A percentile compares a stretch with the other conserved stretches of the same genome.
Evolutionary conservation across 2,113 vertebrate species (phyloP).

Genomic region (Odocoileus virginianus): DNA sequence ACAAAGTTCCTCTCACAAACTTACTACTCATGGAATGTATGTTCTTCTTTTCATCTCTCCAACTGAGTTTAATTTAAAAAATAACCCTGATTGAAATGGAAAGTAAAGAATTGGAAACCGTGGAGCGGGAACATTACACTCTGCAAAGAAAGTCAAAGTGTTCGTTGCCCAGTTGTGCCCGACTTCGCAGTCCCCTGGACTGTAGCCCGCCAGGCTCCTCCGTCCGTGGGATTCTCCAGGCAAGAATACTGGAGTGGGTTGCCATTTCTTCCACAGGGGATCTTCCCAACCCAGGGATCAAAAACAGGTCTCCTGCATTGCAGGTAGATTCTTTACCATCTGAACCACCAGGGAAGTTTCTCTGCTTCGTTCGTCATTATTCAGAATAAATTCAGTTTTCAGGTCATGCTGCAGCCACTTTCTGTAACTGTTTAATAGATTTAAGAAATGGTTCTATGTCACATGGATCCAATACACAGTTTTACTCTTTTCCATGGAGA

Average conservation of each 20-base stretch:
- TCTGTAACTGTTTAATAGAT: background rate
- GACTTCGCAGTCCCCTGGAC: background rate
- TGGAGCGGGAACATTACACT: background rate
- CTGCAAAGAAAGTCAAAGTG: background rate
- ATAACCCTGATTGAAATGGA: background rate
- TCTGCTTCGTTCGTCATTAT: background rate
- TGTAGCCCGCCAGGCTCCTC: background rate
- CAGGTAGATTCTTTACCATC: background rate
- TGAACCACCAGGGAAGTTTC: background rate
- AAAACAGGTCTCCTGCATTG: background rate
- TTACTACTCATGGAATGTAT: background rate
- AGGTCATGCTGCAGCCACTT: rapidly evolving
- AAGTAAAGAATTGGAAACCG: background rate
- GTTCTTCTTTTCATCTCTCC: background rate
- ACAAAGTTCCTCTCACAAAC: background rate
- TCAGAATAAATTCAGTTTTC: background rate
- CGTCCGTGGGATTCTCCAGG: background rate
- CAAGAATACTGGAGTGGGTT: background rate
- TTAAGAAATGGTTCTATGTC: background rate
- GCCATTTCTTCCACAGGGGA: background rate
- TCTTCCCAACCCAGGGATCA: background rate
- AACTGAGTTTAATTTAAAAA: background rate
- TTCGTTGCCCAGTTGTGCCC: background rate
- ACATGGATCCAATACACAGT: background rate
- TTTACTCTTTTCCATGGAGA: background rate